Conservation (phyloP, 2,888 invertebrate species). For the Cephus spinipes region DNA sequence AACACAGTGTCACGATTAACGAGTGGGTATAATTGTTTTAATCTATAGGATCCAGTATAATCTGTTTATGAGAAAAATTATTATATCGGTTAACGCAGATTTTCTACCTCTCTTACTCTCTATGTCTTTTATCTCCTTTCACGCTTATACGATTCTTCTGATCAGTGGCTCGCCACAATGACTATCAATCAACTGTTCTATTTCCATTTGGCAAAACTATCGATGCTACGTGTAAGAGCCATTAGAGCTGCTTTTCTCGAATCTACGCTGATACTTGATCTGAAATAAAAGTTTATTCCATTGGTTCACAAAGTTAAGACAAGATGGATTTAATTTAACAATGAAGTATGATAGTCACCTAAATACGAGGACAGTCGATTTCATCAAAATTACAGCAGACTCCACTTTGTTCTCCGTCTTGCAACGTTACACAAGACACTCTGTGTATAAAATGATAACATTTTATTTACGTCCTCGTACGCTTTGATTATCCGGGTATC, state of each 20-base stretch:
- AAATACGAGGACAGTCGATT: background rate
- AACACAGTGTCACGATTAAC: constrained; percentile 24
- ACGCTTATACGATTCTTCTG: background rate
- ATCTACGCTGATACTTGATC: constrained; percentile 30
- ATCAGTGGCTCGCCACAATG: background rate
- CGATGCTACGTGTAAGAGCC: constrained; percentile 32
- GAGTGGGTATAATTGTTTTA: constrained; percentile 27
- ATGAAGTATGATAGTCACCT: background rate
- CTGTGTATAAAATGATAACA: background rate
- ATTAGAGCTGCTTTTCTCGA: constrained; percentile 19
- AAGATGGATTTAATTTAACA: background rate
- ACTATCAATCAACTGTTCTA: constrained; percentile 24
- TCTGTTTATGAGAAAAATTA: background rate
- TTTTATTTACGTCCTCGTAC: background rate
- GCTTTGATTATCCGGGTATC: background rate
- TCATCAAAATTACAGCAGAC: background rate
- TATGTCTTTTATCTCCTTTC: background rate
- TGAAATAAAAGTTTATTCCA: constrained; percentile 28
- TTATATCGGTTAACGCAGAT: background rate
- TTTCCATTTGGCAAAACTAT: constrained; percentile 38
- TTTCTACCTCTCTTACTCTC: background rate
- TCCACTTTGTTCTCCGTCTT: background rate
- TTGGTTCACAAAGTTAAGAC: background rate
- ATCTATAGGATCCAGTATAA: constrained; percentile 3
- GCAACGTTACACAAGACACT: background rate